Conservation (phyloP, 1,140 invertebrate genomes). For the Drosophila pallidifrons region DNA sequence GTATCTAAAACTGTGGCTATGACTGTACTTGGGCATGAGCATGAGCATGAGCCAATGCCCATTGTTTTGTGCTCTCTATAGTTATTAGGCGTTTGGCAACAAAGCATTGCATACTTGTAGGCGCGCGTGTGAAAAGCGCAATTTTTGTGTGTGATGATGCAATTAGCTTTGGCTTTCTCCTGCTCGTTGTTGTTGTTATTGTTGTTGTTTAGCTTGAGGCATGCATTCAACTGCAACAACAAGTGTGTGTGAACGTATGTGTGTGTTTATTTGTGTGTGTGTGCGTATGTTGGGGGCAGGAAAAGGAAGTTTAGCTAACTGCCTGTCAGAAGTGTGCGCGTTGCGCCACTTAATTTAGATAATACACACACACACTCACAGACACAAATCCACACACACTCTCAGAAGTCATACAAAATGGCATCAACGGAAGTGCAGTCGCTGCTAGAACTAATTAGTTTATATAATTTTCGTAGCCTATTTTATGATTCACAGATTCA, state of each 20-base stretch:
- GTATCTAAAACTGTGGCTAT: constrained; percentile 31
- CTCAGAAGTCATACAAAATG: constrained; percentile 34
- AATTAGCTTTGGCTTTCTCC: constrained; percentile 70
- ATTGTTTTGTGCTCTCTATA: constrained; percentile 43
- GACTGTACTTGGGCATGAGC: constrained; percentile 4
- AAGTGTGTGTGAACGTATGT: constrained; percentile 24
- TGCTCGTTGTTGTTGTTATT: constrained; percentile 9
- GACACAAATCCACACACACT: constrained; percentile 2
- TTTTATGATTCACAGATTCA: constrained; percentile 55
- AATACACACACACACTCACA: constrained; percentile 56
- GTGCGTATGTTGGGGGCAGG: constrained; percentile 46
- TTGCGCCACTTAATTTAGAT: constrained; percentile 79
- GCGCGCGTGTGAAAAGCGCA: constrained; percentile 42
- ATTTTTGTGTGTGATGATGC: constrained; percentile 61
- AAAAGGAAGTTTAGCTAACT: constrained; percentile 75
- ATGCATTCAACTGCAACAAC: constrained; percentile 46
- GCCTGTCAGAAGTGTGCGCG: constrained; percentile 42
- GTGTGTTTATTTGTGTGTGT: constrained; percentile 23
- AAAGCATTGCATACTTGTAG: constrained; percentile 60
- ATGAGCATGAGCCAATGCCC: neutral
- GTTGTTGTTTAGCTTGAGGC: constrained; percentile 65
- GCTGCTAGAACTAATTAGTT: constrained; percentile 76
- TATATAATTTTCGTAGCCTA: constrained; percentile 72
- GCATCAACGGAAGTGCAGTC: constrained; percentile 66
- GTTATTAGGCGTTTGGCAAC: constrained; percentile 68